Evolutionary conservation across 2,888 invertebrate genomes (phyloP), one percentile per base, ranked within the genome.

Genomic region (Oxyscelio sp.): DNA sequence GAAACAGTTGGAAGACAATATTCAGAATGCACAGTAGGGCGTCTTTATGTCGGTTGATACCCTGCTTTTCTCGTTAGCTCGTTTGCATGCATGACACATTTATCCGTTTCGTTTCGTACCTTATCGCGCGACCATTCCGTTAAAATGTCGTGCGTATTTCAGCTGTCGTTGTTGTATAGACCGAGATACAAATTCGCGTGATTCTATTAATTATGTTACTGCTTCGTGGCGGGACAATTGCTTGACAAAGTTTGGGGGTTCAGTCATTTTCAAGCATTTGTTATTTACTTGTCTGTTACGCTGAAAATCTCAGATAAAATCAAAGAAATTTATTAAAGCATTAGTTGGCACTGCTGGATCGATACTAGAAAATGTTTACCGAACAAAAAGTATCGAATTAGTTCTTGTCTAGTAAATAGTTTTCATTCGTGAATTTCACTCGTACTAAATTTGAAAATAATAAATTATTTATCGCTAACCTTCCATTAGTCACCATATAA

Each of bases 1-100:
- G 86, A 86, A 74, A 87, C 79, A 82, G 80, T 85, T 77, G 81
- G 79, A 82, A 79, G 82, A 79, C 84, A 83, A 85, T 85, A 77
- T 83, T 79, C 78, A 59, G 58, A 71, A 66, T 59, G 84, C 82
- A 59, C 80, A 75, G 87, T 82, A 77, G 82, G 78, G 80, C 73
- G 84, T 85, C 84, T 85, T 86, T 86, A 86, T 83, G 77, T 22
- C 50, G 31, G 71, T 70, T 80, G 84, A 84, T 84, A 77, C 34
- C 54, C 75, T 31, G 63, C 54, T 68, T 61, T 54, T 50, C 80
- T 81, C 80, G 84, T 85, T 85, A 77, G 80, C 50, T 54, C 15
- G 56, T 56, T 61, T 43, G 66, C 80, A 61, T 70, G 61, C 71
- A 81, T 45, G 56, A 65, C 74, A 56, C 68, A 81, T 81, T 74